These are phyloP conservation scores for Parus major DNA, from an alignment of 2,113 vertebrate genomes.

Conservation along the genomic window DNA sequence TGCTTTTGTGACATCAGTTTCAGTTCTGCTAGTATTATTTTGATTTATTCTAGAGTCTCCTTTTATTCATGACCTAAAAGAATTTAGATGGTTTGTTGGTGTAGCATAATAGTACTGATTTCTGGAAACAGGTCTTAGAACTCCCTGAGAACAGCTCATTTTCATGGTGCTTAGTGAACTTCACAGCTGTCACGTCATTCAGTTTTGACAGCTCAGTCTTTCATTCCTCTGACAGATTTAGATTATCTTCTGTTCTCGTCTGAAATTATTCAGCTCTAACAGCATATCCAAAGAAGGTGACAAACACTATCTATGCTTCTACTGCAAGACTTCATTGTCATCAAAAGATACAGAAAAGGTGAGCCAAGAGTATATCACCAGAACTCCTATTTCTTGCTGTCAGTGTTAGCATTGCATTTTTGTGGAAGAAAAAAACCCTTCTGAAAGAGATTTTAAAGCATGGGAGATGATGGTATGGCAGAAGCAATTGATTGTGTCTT, in stretches of 20 bases:
- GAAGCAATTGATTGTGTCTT: not conserved
- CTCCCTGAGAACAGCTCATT: not conserved
- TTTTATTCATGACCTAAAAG: not conserved
- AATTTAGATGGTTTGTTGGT: not conserved
- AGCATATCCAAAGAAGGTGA: not conserved
- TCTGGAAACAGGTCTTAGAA: not conserved
- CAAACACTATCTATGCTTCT: not conserved
- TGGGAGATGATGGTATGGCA: not conserved
- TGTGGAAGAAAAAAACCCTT: not conserved
- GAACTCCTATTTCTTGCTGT: not conserved
- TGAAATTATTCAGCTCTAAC: not conserved
- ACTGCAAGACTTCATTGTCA: not conserved
- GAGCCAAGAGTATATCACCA: not conserved
- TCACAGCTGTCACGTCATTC: not conserved
- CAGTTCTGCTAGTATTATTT: not conserved
- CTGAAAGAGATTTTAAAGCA: not conserved
- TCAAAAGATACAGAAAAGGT: not conserved
- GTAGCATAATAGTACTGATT: not conserved
- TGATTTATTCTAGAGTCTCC: not conserved
- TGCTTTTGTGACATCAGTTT: not conserved
- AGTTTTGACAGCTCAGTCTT: not conserved
- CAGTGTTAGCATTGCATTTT: not conserved
- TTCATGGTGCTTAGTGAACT: not conserved
- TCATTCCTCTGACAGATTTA: not conserved
- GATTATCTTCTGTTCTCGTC: not conserved